Conservation (phyloP, 2,797 vertebrate species). For the Ibycter americanus region DNA sequence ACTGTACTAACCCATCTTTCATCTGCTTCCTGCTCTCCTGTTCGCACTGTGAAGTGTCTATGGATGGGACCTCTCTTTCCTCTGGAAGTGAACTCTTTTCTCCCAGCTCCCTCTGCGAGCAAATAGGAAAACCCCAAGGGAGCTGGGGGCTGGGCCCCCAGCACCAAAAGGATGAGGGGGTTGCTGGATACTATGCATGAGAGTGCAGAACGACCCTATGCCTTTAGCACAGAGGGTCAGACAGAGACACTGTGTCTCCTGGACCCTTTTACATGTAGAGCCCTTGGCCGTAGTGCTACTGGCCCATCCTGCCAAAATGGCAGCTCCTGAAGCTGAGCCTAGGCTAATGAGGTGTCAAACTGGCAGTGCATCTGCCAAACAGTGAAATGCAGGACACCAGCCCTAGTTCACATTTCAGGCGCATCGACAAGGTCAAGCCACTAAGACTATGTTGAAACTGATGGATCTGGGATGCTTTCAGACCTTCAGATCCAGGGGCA, state of each 20-base stretch:
- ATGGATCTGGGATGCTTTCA: background rate
- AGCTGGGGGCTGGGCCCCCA: background rate
- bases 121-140: background rate
- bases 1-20: background rate
- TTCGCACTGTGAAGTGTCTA: background rate
- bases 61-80: background rate
- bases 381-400: background rate
- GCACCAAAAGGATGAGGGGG: background rate
- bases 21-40: background rate
- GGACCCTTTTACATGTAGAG: background rate
- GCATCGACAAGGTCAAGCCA: background rate
- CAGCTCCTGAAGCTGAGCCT: background rate
- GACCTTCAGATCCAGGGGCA: background rate
- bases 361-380: background rate
- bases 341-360: background rate
- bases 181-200: background rate
- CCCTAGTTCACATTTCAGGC: background rate
- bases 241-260: background rate
- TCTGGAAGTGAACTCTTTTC: background rate
- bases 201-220: background rate
- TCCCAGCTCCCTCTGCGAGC: background rate
- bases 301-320: background rate
- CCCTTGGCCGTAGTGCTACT: background rate
- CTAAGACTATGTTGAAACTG: background rate
- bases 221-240: background rate